Evolutionary conservation across 2,113 vertebrate species (phyloP).

Genomic region (Lamprologus sp.): DNA sequence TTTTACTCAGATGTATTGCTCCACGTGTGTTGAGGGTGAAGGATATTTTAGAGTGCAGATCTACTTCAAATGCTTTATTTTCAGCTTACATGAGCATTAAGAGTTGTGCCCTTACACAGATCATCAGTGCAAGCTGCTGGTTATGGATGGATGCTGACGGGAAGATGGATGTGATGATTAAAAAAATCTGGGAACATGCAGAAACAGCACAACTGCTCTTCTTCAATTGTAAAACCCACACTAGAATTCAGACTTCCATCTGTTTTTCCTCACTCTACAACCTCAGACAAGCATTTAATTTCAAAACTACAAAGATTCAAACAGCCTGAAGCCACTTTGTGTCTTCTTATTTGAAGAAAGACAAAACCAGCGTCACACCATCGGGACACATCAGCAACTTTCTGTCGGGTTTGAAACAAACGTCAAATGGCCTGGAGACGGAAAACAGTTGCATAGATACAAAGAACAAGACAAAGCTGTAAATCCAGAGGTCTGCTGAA

Average conservation of each 20-base stretch:
- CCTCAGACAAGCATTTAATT: background rate
- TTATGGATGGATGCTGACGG: conserved; percentile 7
- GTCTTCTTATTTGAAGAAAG: background rate
- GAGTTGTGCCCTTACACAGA: background rate
- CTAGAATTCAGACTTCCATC: background rate
- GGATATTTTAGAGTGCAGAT: background rate
- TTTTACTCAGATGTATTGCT: background rate
- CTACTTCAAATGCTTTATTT: background rate
- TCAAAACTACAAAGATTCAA: background rate
- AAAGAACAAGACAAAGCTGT: background rate
- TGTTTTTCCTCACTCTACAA: background rate
- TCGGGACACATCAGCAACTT: background rate
- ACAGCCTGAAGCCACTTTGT: background rate
- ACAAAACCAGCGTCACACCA: background rate
- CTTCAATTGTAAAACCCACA: background rate
- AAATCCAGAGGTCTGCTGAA: background rate
- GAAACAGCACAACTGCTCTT: background rate
- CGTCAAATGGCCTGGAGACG: background rate
- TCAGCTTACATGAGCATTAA: background rate
- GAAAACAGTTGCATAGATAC: background rate
- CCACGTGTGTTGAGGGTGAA: background rate
- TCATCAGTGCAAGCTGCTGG: background rate
- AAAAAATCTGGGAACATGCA: background rate
- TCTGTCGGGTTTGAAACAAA: background rate
- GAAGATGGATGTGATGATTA: background rate